Conservation (phyloP, 1,140 invertebrate genomes). For the Lucilia cuprina region DNA sequence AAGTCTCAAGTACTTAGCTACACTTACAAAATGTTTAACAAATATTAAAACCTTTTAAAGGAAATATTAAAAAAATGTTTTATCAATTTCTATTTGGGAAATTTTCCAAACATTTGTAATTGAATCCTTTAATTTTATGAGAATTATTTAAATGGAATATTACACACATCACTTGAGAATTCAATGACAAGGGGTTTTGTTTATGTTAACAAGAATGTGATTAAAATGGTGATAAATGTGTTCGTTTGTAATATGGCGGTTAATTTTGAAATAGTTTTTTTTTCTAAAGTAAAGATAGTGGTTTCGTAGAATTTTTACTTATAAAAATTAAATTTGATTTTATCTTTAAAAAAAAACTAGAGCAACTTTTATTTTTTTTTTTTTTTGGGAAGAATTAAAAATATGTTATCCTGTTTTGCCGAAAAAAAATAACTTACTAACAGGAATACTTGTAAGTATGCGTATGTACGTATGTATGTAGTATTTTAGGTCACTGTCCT, state of each 20-base stretch:
- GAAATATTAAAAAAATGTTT: not conserved
- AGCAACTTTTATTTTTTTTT: no score
- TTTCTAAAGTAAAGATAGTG: no score
- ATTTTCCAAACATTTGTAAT: not conserved
- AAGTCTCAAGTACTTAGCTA: not conserved
- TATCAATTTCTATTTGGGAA: not conserved
- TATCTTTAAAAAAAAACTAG: no score
- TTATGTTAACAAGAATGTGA: slow-evolving; percentile 19
- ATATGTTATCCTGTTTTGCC: no score
- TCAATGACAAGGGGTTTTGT: not conserved
- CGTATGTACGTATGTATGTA: not conserved
- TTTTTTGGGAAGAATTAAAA: no score
- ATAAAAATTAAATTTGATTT: no score
- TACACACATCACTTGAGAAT: no score
- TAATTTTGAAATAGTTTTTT: no score
- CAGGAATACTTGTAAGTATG: no score
- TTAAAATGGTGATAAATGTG: not conserved
- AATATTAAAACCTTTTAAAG: not conserved
- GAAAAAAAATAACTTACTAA: no score
- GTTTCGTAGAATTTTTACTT: no score
- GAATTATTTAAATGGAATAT: not conserved
- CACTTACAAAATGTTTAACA: not conserved
- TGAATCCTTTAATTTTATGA: not conserved
- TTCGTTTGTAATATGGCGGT: no score
- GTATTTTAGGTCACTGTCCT: not conserved